Conservation (phyloP, 2,888 invertebrate species). For the Synanthedon formicaeformis region DNA sequence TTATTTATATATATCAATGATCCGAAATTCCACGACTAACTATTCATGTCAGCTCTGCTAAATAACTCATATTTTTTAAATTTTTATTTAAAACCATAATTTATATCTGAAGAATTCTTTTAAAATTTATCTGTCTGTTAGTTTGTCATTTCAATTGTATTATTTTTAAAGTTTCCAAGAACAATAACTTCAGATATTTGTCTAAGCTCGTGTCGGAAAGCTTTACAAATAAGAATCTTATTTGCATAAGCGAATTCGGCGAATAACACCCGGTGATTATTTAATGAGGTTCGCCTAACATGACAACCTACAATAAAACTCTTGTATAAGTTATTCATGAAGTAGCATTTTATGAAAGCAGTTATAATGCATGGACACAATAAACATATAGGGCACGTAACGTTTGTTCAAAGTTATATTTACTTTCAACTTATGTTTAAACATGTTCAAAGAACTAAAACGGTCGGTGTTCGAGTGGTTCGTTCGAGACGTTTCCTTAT, state of each 20-base stretch:
- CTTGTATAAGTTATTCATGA: constrained; percentile 21
- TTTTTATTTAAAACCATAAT: too few species aligned
- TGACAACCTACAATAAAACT: constrained; percentile 26
- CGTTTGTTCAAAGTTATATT: too few species aligned
- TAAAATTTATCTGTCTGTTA: constrained; percentile 11
- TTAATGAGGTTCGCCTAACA: constrained; percentile 35
- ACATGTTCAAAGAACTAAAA: constrained; percentile 30
- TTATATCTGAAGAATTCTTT: too few species aligned
- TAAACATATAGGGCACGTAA: not conserved
- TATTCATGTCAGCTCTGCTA: too few species aligned
- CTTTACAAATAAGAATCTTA: constrained; percentile 28
- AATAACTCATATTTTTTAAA: too few species aligned
- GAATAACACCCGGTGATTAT: constrained; percentile 32
- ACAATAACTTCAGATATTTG: constrained; percentile 30
- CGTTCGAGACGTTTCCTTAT: constrained; percentile 12
- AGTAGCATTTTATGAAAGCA: constrained; percentile 4
- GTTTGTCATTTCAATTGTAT: constrained; percentile 7
- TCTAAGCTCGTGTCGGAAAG: constrained; percentile 24
- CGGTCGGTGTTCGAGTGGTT: constrained; percentile 14
- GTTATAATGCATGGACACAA: not conserved
- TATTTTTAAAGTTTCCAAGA: constrained; percentile 15
- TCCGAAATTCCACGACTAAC: too few species aligned
- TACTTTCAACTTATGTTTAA: constrained; percentile 1
- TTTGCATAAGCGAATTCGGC: constrained; percentile 43
- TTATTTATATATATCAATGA: too few species aligned